phyloP scores from a whole-genome alignment of 2,797 vertebrate genomes.

The Danio albolineatus region DNA sequence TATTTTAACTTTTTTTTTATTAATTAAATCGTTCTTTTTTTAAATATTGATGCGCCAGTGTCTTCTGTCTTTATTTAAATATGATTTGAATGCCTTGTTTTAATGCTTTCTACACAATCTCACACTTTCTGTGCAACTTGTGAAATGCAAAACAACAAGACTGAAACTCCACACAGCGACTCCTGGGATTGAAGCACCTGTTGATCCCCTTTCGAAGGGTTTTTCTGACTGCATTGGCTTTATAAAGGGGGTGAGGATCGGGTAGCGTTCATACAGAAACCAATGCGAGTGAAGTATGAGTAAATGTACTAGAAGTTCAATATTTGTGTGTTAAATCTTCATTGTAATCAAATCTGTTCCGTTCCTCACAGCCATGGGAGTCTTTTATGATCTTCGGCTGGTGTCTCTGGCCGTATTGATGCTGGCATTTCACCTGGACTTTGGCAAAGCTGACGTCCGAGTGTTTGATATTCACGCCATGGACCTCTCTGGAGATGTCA shows the following conservation, averaged over 20 bases:
- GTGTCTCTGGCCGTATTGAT: conserved; percentile 5
- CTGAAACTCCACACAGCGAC: neutral
- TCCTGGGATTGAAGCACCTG: neutral
- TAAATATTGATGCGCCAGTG: neutral
- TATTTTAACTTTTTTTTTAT: too few species aligned
- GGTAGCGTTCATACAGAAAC: neutral
- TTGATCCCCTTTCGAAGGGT: neutral
- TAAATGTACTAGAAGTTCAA: neutral
- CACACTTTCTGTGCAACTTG: too few species aligned
- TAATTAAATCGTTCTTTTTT: too few species aligned
- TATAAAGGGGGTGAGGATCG: neutral
- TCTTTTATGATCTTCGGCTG: neutral
- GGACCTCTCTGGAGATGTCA: neutral
- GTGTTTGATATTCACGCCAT: neutral
- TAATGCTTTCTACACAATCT: too few species aligned
- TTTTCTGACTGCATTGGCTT: neutral
- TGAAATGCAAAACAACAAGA: too few species aligned
- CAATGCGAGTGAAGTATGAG: neutral
- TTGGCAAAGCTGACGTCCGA: neutral
- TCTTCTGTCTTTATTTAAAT: neutral
- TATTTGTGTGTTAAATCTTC: neutral
- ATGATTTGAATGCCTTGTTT: too few species aligned
- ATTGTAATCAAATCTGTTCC: neutral
- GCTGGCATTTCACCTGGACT: conserved; percentile 7
- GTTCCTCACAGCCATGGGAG: conserved; percentile 9